Percentiles rank a stretch among this genome's conserved stretches.
These are phyloP conservation scores for Eciton burchellii DNA, from an alignment of 1,140 invertebrate genomes.

Conservation along the genomic window DNA sequence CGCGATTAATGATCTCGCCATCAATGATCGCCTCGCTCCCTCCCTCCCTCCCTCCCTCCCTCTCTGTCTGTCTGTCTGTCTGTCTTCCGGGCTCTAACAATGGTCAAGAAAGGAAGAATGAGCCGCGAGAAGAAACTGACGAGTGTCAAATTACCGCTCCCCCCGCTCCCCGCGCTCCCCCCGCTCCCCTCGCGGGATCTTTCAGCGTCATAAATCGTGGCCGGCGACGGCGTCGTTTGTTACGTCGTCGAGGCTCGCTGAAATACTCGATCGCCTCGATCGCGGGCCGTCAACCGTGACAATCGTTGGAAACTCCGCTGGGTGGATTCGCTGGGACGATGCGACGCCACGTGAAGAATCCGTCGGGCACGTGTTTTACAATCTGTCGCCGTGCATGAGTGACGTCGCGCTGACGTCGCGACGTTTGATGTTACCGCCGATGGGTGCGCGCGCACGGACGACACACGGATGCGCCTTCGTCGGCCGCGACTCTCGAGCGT, in stretches of 20 bases:
- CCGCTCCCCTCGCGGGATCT: background rate
- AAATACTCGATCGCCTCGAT: slow-evolving; percentile 9
- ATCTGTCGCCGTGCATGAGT: slow-evolving; percentile 1
- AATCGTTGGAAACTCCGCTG: background rate
- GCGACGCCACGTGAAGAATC: slow-evolving; percentile 3
- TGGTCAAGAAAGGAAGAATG: background rate
- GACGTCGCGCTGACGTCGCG: slow-evolving; percentile 19
- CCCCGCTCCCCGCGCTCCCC: background rate
- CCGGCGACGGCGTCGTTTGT: slow-evolving; percentile 4
- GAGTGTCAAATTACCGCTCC: background rate
- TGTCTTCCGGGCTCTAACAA: background rate
- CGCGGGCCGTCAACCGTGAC: slow-evolving; percentile 9
- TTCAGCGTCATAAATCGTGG: slow-evolving; percentile 5
- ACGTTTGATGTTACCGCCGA: slow-evolving; percentile 12
- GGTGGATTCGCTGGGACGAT: background rate
- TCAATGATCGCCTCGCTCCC: background rate
- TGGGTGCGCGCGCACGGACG: background rate
- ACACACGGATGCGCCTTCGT: background rate
- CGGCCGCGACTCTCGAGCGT: too few species aligned
- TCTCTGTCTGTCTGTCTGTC: background rate
- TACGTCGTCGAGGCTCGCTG: background rate
- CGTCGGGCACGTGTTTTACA: slow-evolving; percentile 1
- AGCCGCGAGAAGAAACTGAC: background rate
- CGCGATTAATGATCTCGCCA: background rate
- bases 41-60: background rate